Base-by-base conservation (phyloP, 2,797 vertebrate species). In the Poecilia picta region DNA sequence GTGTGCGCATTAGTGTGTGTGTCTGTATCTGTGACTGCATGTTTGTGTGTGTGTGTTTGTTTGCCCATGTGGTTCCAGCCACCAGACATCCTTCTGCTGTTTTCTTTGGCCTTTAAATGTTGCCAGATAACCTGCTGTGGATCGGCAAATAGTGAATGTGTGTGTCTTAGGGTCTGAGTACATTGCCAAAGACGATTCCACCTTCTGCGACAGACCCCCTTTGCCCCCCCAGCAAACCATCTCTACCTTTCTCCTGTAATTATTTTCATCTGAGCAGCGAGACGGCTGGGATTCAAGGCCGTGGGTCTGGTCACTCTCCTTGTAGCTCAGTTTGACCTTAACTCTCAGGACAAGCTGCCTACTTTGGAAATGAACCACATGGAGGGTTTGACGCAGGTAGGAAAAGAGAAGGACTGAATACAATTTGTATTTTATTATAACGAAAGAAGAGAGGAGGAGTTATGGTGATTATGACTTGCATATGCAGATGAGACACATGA, bases 71-170 rank as follows among this genome's bases (percentile, higher is more conserved):
- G 84, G 80, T 74, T 87, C 66, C 84, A 91, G 86, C 76, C 62
- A 76, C 72, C 83, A 87, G 80, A 89, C 82, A 70, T 31, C 74
- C 53, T 76, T 76, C 53, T 78, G 64, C 77, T 84, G 77, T 79
- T 78, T 87, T 83, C 73, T 86, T 85, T 92, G 87, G 85, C 91
- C 89, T 93, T 93, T 91, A 91, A 89, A 89, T 81, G 77, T 78
- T 93, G 90, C 91, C 90, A 90, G 83, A 72, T 75, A 89, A 81
- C 90, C 87, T 87, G 82, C 89, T 90, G 90, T 86, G 88, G 49
- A 74, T 53, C 87, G 79, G 73, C 39, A 31, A 66, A 51, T 71
- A 45, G 46, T 76, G 78, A 16, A 31, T 71, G 72, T 76, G 76
- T 74, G 57, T 53, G 45, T 74, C 45, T 82, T 36, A 31, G 83